Percentiles rank a stretch among this genome's conserved stretches.
phyloP scores from a whole-genome alignment of 2,888 invertebrate genomes.

The Anoplius nigerrimus region DNA sequence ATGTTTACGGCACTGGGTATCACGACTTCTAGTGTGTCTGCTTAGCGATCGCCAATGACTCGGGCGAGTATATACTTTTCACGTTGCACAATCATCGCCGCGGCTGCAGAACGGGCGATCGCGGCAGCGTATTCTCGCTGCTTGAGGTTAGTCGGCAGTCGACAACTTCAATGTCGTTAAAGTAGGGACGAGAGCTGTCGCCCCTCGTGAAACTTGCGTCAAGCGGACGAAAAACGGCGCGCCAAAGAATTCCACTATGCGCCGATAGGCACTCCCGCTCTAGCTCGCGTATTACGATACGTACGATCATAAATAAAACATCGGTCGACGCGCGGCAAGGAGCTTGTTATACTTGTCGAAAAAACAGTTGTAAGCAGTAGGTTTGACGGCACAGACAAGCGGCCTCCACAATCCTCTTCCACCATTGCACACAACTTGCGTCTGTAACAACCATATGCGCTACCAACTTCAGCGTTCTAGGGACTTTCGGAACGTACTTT shows the following conservation, averaged over 20 bases:
- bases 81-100: slow-evolving; percentile 53
- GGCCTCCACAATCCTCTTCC: slow-evolving; percentile 55
- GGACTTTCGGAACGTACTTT: slow-evolving; percentile 23
- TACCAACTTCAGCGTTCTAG: slow-evolving; percentile 37
- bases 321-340: slow-evolving; percentile 15
- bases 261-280: slow-evolving; percentile 22
- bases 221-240: slow-evolving; percentile 43
- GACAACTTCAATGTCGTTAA: slow-evolving; percentile 1
- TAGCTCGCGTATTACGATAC: slow-evolving; percentile 4
- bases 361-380: slow-evolving; percentile 42
- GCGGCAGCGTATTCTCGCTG: not conserved
- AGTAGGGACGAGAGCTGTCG: not conserved
- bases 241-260: slow-evolving; percentile 35
- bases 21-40: slow-evolving; percentile 40
- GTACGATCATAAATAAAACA: slow-evolving; percentile 13
- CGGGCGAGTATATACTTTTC: slow-evolving; percentile 57
- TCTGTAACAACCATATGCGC: slow-evolving; percentile 46
- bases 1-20: slow-evolving; percentile 65
- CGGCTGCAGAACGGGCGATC: slow-evolving; percentile 1
- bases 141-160: slow-evolving; percentile 10
- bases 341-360: slow-evolving; percentile 32
- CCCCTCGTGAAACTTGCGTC: slow-evolving; percentile 35
- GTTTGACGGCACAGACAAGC: slow-evolving; percentile 58
- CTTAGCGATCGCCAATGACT: slow-evolving; percentile 50
- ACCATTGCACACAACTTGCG: slow-evolving; percentile 60